phyloP scores from a whole-genome alignment of 2,113 vertebrate species.

The Rhinoptilus africanus region DNA sequence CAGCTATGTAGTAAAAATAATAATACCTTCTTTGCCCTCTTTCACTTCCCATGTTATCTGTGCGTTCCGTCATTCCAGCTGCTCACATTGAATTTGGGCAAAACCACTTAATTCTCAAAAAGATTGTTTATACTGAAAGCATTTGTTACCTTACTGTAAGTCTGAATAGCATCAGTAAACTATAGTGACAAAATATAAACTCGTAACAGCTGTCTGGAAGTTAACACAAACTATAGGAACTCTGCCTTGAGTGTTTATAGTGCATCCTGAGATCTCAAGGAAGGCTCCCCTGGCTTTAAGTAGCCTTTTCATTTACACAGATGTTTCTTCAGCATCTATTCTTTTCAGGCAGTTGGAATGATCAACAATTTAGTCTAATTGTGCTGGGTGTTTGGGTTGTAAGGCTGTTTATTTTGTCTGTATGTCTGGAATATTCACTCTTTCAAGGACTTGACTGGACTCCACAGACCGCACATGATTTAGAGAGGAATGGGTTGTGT shows the following conservation, averaged over 20 bases:
- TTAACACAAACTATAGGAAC: not conserved
- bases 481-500: not conserved
- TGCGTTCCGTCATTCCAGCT: not conserved
- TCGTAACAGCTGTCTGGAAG: not conserved
- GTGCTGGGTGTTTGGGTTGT: slow-evolving; percentile 66
- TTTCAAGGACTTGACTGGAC: slow-evolving; percentile 55
- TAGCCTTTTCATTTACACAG: slow-evolving; percentile 57
- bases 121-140: not conserved
- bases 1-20: not conserved
- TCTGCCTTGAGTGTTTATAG: not conserved
- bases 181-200: not conserved
- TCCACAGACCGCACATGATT: slow-evolving; percentile 37
- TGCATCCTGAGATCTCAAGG: slow-evolving; percentile 8
- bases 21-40: not conserved
- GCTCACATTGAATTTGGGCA: not conserved
- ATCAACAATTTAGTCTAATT: slow-evolving; percentile 75
- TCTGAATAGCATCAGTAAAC: not conserved
- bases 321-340: slow-evolving; percentile 65
- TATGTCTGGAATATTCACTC: slow-evolving; percentile 61
- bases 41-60: not conserved
- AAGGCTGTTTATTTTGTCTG: slow-evolving; percentile 71
- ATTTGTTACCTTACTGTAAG: slow-evolving; percentile 25
- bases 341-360: slow-evolving; percentile 60
- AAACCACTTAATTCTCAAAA: not conserved
- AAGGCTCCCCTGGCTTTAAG: slow-evolving; percentile 29